Evolutionary conservation across 2,888 invertebrate species (phyloP).

Genomic region (Alsophila aescularia): DNA sequence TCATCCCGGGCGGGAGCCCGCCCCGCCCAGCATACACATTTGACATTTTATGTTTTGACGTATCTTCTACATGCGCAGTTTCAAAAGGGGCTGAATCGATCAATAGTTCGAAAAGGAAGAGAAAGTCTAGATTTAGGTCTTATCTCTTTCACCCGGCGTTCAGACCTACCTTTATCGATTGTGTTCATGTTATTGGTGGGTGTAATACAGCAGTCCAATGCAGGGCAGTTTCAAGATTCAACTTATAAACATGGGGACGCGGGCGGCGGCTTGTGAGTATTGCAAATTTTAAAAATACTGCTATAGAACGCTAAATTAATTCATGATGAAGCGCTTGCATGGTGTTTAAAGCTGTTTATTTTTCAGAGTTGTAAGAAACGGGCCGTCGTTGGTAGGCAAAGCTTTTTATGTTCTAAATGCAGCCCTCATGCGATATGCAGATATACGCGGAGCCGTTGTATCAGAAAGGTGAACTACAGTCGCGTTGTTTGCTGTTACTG

Average conservation of each 20-base stretch:
- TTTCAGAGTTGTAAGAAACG: conserved; percentile 73
- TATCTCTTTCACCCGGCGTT: conserved; percentile 73
- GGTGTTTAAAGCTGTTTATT: conserved; percentile 75
- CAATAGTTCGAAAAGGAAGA: conserved; percentile 72
- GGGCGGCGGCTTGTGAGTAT: conserved; percentile 95
- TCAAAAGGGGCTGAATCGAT: conserved; percentile 50
- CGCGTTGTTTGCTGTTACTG: conserved; percentile 33
- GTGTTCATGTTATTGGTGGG: conserved; percentile 57
- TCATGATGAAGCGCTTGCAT: conserved; percentile 65
- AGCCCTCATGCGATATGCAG: conserved; percentile 69
- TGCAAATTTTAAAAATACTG: conserved; percentile 3
- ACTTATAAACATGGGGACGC: conserved; percentile 94
- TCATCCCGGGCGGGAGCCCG: not conserved
- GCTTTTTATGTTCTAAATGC: conserved; percentile 80
- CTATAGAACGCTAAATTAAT: conserved; percentile 34
- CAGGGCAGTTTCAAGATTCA: conserved; percentile 89
- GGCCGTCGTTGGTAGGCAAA: conserved; percentile 70
- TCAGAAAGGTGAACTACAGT: conserved; percentile 75
- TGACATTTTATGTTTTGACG: conserved; percentile 36
- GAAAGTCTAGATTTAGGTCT: conserved; percentile 78
- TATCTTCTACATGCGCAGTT: conserved; percentile 47
- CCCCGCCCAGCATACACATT: conserved; percentile 18
- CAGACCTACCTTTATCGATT: conserved; percentile 67
- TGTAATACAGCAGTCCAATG: conserved; percentile 76
- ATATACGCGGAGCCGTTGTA: conserved; percentile 71